These are phyloP conservation scores for Scylla paramamosain DNA, from an alignment of 1,140 invertebrate species.

Conservation along the genomic window DNA sequence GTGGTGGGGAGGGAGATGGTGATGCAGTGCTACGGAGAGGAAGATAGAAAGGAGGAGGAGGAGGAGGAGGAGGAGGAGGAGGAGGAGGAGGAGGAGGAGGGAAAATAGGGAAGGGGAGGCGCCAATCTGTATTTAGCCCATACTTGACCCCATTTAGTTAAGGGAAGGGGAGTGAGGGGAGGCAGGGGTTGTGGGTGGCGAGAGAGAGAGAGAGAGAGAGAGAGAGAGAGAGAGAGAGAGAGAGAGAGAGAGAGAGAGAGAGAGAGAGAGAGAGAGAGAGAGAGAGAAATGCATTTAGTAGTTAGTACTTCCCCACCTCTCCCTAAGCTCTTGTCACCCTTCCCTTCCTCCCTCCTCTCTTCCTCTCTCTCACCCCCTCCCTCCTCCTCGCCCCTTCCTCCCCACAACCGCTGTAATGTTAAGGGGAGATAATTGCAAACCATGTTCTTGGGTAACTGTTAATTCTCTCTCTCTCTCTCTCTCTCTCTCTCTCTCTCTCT, in stretches of 20 bases:
- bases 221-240: background rate
- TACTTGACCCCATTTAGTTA: slow-evolving; percentile 25
- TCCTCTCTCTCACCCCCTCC: background rate
- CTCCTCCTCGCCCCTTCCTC: background rate
- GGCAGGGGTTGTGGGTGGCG: background rate
- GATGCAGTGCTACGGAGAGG: background rate
- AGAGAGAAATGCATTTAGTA: background rate
- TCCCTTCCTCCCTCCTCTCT: background rate
- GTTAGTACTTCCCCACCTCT: background rate
- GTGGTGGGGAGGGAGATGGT: background rate
- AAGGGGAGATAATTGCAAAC: background rate
- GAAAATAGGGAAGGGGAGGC: background rate
- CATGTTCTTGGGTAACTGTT: too few relatives aligned
- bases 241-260: background rate
- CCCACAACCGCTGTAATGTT: background rate
- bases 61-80: background rate
- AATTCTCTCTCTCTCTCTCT: too few relatives aligned
- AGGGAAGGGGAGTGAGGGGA: background rate
- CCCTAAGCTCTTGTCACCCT: too few relatives aligned
- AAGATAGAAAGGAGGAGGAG: background rate
- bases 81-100: background rate
- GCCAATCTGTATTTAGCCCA: slow-evolving; percentile 36
- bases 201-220: too few relatives aligned
- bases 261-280: background rate
- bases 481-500: background rate